These are phyloP conservation scores for Metopia argyrocephala DNA, from an alignment of 2,888 invertebrate genomes.

Conservation along the genomic window DNA sequence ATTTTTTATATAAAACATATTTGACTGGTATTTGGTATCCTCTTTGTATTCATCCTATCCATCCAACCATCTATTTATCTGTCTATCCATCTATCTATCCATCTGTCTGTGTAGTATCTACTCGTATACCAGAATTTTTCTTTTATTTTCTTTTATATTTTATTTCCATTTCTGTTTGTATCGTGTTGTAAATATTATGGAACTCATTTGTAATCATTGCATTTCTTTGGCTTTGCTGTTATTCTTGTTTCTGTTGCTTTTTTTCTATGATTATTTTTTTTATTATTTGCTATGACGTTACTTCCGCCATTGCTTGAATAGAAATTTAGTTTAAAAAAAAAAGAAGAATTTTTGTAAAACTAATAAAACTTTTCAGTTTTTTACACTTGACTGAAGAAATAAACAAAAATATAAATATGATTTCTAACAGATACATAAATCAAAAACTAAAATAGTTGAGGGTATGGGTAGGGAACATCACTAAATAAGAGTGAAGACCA, in stretches of 20 bases:
- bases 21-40: slow-evolving; percentile 44
- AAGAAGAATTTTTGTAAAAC: slow-evolving; percentile 40
- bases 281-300: slow-evolving; percentile 62
- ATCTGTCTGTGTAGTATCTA: not conserved
- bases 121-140: slow-evolving; percentile 1
- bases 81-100: slow-evolving; percentile 28
- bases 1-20: slow-evolving; percentile 22
- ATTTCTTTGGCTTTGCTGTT: slow-evolving; percentile 58
- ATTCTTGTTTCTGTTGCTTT: not conserved
- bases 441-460: too few relatives aligned
- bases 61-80: not conserved
- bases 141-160: slow-evolving; percentile 4
- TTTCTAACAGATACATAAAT: slow-evolving; percentile 17
- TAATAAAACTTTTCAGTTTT: slow-evolving; percentile 56
- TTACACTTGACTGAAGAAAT: not conserved
- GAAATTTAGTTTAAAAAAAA: not conserved
- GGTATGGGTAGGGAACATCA: too few relatives aligned
- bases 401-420: slow-evolving; percentile 1
- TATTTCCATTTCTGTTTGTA: not conserved
- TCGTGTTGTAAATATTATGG: slow-evolving; percentile 33
- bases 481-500: too few relatives aligned
- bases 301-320: slow-evolving; percentile 55
- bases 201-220: slow-evolving; percentile 64
- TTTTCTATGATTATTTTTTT: slow-evolving; percentile 63
- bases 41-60: slow-evolving; percentile 2